Evolutionary conservation across 1,140 invertebrate genomes (phyloP).

Genomic region (Laodelphax striatellus): DNA sequence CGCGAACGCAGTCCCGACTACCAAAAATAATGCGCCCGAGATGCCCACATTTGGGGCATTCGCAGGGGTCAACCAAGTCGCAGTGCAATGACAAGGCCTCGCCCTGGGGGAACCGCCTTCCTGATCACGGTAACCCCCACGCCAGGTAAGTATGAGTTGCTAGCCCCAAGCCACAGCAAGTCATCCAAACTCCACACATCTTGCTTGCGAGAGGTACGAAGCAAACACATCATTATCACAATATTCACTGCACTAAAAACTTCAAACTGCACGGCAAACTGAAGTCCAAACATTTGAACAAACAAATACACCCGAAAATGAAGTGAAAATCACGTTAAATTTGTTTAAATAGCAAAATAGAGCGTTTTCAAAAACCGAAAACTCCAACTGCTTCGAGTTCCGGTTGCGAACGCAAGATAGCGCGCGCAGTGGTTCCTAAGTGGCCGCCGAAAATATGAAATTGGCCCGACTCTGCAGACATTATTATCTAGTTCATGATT

Average conservation of each 20-base stretch:
- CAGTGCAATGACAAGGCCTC: conserved; percentile 52
- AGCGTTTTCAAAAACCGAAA: too few species aligned
- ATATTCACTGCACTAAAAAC: neutral
- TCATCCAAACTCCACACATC: neutral
- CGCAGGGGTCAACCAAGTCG: conserved; percentile 48
- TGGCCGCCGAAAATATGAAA: conserved; percentile 8
- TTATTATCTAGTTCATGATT: too few species aligned
- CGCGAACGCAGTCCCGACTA: conserved; percentile 48
- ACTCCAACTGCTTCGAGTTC: too few species aligned
- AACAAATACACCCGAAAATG: too few species aligned
- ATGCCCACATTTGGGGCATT: conserved; percentile 46
- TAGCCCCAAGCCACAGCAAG: too few species aligned
- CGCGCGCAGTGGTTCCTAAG: too few species aligned
- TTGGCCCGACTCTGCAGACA: too few species aligned
- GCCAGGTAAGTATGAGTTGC: conserved; percentile 41
- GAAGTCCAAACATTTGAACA: too few species aligned
- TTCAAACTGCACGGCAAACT: neutral
- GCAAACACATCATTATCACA: neutral
- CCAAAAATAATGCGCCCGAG: conserved; percentile 49
- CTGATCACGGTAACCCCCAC: conserved; percentile 48
- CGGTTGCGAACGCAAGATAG: too few species aligned
- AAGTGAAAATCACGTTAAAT: too few species aligned
- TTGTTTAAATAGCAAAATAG: too few species aligned
- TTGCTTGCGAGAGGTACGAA: neutral
- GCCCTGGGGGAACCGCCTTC: conserved; percentile 50